phyloP scores from a whole-genome alignment of 2,888 invertebrate species.

The Caenorhabditis doughertyi region DNA sequence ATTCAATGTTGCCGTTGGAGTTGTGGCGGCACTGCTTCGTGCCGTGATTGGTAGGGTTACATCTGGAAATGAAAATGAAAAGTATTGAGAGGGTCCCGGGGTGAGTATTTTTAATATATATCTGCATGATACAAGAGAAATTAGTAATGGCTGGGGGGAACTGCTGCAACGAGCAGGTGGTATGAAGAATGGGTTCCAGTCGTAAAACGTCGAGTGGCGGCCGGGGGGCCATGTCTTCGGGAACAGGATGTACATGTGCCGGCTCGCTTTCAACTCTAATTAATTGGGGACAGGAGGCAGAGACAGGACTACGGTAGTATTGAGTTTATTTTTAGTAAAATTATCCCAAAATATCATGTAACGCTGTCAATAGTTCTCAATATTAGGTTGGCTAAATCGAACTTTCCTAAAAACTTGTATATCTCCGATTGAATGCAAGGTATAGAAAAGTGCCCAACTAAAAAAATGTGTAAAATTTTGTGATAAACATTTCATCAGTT shows the following conservation, averaged over 20 bases:
- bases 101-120: no score
- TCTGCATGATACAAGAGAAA: no score
- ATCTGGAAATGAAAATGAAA: constrained; percentile 19
- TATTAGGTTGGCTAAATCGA: no score
- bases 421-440: no score
- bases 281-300: constrained; percentile 36
- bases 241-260: constrained; percentile 31
- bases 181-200: constrained; percentile 7
- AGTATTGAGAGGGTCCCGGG: not conserved
- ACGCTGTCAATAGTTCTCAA: no score
- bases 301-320: constrained; percentile 18
- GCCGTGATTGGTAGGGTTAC: constrained; percentile 13
- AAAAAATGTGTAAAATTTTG: no score
- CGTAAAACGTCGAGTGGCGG: constrained; percentile 32
- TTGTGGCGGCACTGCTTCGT: constrained; percentile 27
- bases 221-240: constrained; percentile 33
- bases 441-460: no score
- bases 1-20: not conserved
- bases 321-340: no score
- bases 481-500: no score
- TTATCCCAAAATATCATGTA: no score
- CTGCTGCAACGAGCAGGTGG: constrained; percentile 53
- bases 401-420: no score
- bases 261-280: constrained; percentile 59
- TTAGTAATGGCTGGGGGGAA: no score